phyloP scores from a whole-genome alignment of 1,140 invertebrate species.

The Plectrocnemia conspersa region DNA sequence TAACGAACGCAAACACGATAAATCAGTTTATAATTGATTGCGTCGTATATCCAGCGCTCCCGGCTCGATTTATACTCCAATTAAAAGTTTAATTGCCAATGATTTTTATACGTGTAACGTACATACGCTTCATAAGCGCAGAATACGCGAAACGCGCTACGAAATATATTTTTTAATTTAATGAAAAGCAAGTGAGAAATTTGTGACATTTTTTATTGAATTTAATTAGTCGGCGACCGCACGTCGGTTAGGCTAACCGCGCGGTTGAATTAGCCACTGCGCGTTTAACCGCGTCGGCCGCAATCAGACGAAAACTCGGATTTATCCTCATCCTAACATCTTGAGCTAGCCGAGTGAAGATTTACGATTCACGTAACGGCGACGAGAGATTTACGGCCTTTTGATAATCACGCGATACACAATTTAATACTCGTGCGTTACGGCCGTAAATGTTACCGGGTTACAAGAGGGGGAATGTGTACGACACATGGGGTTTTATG shows the following conservation, averaged over 20 bases:
- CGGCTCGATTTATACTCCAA: too few relatives aligned
- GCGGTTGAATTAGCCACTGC: background rate
- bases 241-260: too few relatives aligned
- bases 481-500: constrained; percentile 1
- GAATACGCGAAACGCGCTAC: too few relatives aligned
- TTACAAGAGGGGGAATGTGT: constrained; percentile 8
- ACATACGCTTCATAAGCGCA: too few relatives aligned
- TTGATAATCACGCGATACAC: constrained; percentile 30
- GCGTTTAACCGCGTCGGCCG: background rate
- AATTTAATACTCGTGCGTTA: constrained; percentile 14
- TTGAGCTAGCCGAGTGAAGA: constrained; percentile 25
- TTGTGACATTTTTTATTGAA: background rate
- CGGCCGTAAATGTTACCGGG: background rate
- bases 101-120: too few relatives aligned
- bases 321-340: constrained; percentile 26
- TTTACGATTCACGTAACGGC: constrained; percentile 23
- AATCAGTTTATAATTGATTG: too few relatives aligned
- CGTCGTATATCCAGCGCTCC: too few relatives aligned
- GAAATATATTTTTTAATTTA: background rate
- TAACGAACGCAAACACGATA: too few relatives aligned
- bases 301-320: constrained; percentile 12
- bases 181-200: background rate
- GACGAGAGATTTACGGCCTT: constrained; percentile 27
- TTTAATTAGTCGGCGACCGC: too few relatives aligned
- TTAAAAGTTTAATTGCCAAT: too few relatives aligned